Percentiles rank a stretch among this genome's conserved stretches.
Conservation (phyloP, 2,797 vertebrate genomes). For the Notamacropus eugenii region DNA sequence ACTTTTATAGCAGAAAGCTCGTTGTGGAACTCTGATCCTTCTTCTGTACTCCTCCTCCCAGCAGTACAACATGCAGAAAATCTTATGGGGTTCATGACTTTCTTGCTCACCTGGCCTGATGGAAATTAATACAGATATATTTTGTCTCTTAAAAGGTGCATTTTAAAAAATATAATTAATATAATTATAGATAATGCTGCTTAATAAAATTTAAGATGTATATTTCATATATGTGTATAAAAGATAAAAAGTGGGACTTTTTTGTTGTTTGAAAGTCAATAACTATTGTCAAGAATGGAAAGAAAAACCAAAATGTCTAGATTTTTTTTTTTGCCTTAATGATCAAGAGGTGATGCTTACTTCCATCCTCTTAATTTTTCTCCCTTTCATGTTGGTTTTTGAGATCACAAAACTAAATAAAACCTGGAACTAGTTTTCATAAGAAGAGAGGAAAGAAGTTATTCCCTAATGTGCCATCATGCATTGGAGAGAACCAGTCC, state of each 20-base stretch:
- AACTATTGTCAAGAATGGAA: conserved; percentile 46
- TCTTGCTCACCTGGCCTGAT: conserved; percentile 16
- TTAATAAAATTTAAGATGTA: conserved; percentile 39
- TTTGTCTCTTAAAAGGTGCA: conserved; percentile 22
- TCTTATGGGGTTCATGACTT: conserved; percentile 15
- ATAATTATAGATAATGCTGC: conserved; percentile 2
- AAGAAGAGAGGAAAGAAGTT: neutral
- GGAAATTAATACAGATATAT: conserved; percentile 33
- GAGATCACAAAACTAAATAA: conserved; percentile 17
- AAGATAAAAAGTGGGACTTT: conserved; percentile 37
- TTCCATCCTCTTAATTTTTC: neutral
- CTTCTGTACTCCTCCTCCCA: neutral
- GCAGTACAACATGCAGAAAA: neutral
- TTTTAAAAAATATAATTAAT: conserved; percentile 21
- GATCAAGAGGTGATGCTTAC: conserved; percentile 17
- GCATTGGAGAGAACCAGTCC: neutral
- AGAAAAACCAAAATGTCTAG: conserved; percentile 49
- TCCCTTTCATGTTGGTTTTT: conserved; percentile 30
- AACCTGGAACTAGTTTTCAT: neutral
- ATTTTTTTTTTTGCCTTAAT: conserved; percentile 14
- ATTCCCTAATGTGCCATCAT: neutral
- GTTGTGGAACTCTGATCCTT: neutral
- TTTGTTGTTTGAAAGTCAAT: conserved; percentile 32
- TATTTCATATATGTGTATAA: neutral
- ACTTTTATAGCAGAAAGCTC: conserved; percentile 14